Evolutionary conservation across 1,140 invertebrate genomes (phyloP), one percentile per base, ranked within the genome.

Genomic region (Bombus pyrosoma): DNA sequence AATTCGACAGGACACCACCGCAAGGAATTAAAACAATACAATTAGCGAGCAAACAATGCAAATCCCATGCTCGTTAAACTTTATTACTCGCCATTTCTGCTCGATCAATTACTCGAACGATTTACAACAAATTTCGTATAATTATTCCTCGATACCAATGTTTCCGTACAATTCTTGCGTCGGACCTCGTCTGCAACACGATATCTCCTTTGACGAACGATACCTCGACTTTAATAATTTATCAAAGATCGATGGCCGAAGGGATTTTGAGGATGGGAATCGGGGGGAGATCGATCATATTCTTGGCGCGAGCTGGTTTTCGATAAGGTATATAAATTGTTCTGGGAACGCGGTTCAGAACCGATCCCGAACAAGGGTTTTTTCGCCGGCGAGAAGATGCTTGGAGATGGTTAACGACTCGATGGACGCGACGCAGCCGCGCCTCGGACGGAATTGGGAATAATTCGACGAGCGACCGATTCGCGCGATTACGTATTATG

Each of bases 401-500:
- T 78, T 68, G 75, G 1, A 15, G 80, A 73, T 64, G 62, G 53
- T 78, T 84, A 87, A 89, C 85, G 85, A 77, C 77, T 57, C 69
- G 41, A 41, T 73, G 62, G 59, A 80, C 57, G 59, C 57, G 39
- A 25, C 41, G 37, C 10, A n/a, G 32, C 34, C 73, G 76, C 64
- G 59, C 37, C 41, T 18, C 34, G 37, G 37, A 57, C 73, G 62
- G 66, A 59, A 39, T n/a, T 79, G 71, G 53, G 86, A 81, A 81
- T 85, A 81, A 89, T 89, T 80, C 82, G 86, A 57, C 53, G 80
- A 73, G 34, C 32, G 57, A 28, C 28, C 84, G 81, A 71, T 86
- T 86, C 91, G 81, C 86, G 85, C 84, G 88, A 88, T 92, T 92
- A 93, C 89, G 89, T 92, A 94, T 94, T 94, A 94, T 94, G 94